Evolutionary conservation across 2,113 vertebrate genomes (phyloP), one percentile per base, ranked within the genome.

Genomic region (Entomyzon cyanotis): DNA sequence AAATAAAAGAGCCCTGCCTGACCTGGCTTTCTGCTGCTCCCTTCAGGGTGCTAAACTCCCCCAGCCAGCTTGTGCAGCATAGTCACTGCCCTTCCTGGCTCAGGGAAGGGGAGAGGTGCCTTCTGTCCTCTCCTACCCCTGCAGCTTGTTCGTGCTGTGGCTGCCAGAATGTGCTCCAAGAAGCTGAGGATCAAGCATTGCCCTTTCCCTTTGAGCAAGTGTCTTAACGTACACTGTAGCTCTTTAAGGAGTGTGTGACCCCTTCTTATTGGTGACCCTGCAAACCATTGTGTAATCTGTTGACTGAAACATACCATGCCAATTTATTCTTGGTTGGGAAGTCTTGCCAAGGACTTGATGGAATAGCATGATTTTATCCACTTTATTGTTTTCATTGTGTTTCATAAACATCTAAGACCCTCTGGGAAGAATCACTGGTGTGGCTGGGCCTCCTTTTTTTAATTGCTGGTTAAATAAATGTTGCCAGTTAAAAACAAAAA

Each of bases 331-430:
- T 78, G 74, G 77, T 92, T 95, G 93, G 69, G 56, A 93, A 93
- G 37, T 81, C 90, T 92, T 96, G 92, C 95, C 96, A 97, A 95
- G 68, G 80, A 75, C 91, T 96, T 96, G 93, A 96, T 95, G 85
- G 94, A 97, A 87, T 96, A 91, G 77, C 85, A 87, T 75, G 92
- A 95, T 96, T 97, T 97, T 95, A 95, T 95, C 93, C 95, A 73
- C 78, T 93, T 93, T 76, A 95, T 95, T 97, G 95, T 96, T 96
- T 97, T 95, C 91, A 89, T 88, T 96, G 93, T 96, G 83, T 96
- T 96, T 96, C 93, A 87, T 92, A 97, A 97, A 97, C 94, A 96
- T 95, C 86, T 93, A 84, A 87, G 95, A 95, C 94, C 95, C 95
- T 94, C 94, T 97, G 94, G 95, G 94, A 97, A 96, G 95, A 97